These are phyloP conservation scores for Pomacea maculata DNA, from an alignment of 1,140 invertebrate genomes.

Conservation along the genomic window DNA sequence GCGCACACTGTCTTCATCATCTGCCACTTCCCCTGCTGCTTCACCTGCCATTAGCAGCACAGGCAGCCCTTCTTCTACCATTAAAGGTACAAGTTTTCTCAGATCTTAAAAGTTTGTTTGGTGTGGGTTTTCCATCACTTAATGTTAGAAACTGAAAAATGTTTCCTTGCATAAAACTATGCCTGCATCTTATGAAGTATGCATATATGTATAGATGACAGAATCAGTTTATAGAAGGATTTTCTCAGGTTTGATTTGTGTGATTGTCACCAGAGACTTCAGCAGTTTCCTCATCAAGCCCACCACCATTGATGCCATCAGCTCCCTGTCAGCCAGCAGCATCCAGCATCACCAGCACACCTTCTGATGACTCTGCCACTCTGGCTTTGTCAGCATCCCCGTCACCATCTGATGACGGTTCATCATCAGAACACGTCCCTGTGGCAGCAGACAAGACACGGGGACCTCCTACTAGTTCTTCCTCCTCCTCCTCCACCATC, in stretches of 20 bases:
- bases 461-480: constrained; percentile 1
- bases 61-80: no score
- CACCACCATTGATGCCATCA: neutral
- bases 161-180: no score
- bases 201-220: no score
- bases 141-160: no score
- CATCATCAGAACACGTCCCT: neutral
- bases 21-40: neutral
- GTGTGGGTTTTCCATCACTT: no score
- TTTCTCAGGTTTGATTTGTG: neutral
- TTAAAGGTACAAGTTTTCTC: no score
- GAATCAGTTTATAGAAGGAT: no score
- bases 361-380: neutral
- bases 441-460: neutral
- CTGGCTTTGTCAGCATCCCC: neutral
- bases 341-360: neutral
- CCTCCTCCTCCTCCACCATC: constrained; percentile 18
- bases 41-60: no score
- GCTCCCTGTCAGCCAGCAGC: neutral
- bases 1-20: constrained; percentile 13
- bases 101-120: no score
- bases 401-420: neutral
- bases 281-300: neutral
- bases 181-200: no score
- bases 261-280: neutral